Conservation (phyloP, 2,888 invertebrate genomes). For the Hydriomena furcata region DNA sequence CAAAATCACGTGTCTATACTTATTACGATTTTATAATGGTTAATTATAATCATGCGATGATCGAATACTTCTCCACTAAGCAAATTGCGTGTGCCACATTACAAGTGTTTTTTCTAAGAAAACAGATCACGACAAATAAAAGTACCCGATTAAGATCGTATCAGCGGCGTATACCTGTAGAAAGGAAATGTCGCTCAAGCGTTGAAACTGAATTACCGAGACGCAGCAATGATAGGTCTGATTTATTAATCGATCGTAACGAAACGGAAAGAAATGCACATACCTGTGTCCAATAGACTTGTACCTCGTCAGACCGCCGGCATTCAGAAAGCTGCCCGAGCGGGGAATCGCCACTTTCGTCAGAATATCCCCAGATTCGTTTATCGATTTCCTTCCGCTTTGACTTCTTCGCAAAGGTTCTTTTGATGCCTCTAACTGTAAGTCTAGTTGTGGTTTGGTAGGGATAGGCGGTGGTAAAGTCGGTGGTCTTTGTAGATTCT, state of each 20-base stretch:
- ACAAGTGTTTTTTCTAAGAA: conserved; percentile 49
- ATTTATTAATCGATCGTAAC: conserved; percentile 41
- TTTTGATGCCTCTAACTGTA: conserved; percentile 55
- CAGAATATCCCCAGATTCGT: conserved; percentile 89
- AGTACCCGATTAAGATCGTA: conserved; percentile 45
- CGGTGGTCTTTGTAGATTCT: conserved; percentile 75
- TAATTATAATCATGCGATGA: conserved; percentile 68
- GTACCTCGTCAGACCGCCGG: conserved; percentile 89
- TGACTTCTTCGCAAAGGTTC: conserved; percentile 74
- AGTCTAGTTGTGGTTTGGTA: conserved; percentile 59
- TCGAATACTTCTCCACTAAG: conserved; percentile 67
- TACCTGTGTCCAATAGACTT: conserved; percentile 88
- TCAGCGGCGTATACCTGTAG: conserved; percentile 44
- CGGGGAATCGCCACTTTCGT: conserved; percentile 94
- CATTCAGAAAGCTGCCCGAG: conserved; percentile 93
- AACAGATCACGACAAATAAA: conserved; percentile 51
- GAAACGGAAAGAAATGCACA: conserved; percentile 50
- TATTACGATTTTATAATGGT: no score
- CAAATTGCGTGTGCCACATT: conserved; percentile 59
- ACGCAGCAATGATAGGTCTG: conserved; percentile 41
- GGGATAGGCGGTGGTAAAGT: conserved; percentile 77
- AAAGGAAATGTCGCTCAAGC: conserved; percentile 57
- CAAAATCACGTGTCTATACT: background rate
- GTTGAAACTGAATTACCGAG: conserved; percentile 47
- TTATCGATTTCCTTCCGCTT: conserved; percentile 74